Evolutionary conservation across 2,888 invertebrate genomes (phyloP), one percentile per base, ranked within the genome.

Genomic region (Ophion costatus): DNA sequence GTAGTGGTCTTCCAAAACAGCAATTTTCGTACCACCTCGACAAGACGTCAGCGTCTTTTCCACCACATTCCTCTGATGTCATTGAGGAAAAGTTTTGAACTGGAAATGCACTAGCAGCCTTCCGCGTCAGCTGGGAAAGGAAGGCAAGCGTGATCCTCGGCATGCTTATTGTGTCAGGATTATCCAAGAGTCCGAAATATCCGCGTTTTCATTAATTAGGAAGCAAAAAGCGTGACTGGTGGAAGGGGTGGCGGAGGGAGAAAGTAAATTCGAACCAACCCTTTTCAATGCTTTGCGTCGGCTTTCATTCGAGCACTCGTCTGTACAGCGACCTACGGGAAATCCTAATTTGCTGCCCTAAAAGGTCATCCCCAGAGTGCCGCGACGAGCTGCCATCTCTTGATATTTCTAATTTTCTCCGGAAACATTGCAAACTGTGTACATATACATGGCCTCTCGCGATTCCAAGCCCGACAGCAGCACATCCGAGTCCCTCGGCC

Each of bases 161-260:
- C 45, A 45, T 22, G 29, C 29, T 59, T 33, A 38, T 20, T 33
- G 14, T 17, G 77, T 83, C 71, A 67, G 76, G 67, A 86, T 84
- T 85, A 89, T 84, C 79, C 88, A 83, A 87, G 84, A 85, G 88
- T 88, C 87, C 86, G 20, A 90, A 90, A 88, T 87, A 84, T 81
- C 86, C 79, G 75, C 29, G 82, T 85, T 85, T 89, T 91, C 89
- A 88, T 89, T 91, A 91, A 91, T 91, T 91, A 89, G 88, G 79
- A 69, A 69, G 80, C 67, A 69, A 74, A 80, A 69, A 70, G 83
- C 51, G 33, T 76, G 5, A 63, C 63, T 63, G 79, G 63, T 17
- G 73, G 38, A 38, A 38, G 38, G 38, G 38, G 38, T 9, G 38
- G 38, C 38, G 7, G 1, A 38, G 38, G 38, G 38, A 38, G 38